Conservation (phyloP, 1,140 invertebrate species). For the Diachasma alloeum region DNA sequence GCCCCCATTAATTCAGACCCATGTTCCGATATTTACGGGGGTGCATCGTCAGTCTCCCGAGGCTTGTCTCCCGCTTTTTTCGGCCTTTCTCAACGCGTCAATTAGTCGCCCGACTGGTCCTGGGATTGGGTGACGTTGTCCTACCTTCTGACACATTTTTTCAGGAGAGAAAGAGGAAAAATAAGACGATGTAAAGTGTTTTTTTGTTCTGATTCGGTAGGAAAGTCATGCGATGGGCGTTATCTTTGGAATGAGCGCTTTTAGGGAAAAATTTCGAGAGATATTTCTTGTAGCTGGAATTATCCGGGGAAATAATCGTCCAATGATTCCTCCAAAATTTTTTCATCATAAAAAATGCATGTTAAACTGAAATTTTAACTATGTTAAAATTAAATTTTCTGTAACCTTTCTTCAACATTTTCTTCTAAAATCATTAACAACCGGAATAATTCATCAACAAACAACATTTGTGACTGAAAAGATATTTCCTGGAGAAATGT, state of each 20-base stretch:
- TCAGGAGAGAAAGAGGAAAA: not conserved
- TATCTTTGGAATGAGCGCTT: not conserved
- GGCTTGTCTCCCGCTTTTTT: not conserved
- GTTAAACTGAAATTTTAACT: too few relatives aligned
- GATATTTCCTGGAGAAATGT: too few relatives aligned
- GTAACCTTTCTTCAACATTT: too few relatives aligned
- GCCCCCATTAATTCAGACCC: constrained; percentile 44
- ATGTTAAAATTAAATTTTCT: too few relatives aligned
- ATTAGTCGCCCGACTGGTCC: constrained; percentile 16
- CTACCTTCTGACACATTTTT: not conserved
- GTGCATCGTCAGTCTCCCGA: constrained; percentile 30
- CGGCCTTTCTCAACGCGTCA: not conserved
- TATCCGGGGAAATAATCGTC: too few relatives aligned
- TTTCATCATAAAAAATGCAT: too few relatives aligned
- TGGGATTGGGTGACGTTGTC: not conserved
- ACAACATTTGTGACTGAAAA: too few relatives aligned
- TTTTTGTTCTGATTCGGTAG: not conserved
- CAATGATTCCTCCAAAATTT: too few relatives aligned
- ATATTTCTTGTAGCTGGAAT: too few relatives aligned
- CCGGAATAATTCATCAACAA: too few relatives aligned
- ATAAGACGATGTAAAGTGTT: not conserved
- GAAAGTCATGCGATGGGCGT: not conserved
- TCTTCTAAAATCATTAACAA: too few relatives aligned
- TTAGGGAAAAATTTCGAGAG: not conserved
- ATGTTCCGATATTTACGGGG: constrained; percentile 50